Evolutionary conservation across 1,140 invertebrate genomes (phyloP), one percentile per base, ranked within the genome.

Genomic region (Papilio polytes): DNA sequence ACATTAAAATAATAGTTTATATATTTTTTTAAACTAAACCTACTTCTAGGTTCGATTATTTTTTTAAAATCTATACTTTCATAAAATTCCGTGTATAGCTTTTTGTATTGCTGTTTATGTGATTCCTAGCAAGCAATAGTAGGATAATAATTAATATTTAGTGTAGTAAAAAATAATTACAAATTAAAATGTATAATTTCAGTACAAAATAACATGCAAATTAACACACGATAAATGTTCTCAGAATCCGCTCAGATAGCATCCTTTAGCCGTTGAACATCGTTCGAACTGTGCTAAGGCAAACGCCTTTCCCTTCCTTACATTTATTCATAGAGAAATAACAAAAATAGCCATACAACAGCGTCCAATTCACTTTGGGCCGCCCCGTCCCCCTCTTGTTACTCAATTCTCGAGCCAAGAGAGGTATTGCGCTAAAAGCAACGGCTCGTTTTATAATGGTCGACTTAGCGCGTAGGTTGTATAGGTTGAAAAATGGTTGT

Each of bases 321-420:
- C 90, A 93, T 92, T 93, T 93, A 94, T 94, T 93, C 92, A 93
- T 93, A 93, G 91, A 91, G 91, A 94, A 94, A 94, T 94, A 93
- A 91, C 91, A 94, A 94, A 94, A 93, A 94, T 94, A 93, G 85
- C 92, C 91, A 93, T 92, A 92, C 86, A 87, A 86, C 83, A 81
- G 80, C 77, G 46, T 74, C 93, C 91, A 90, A 70, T 78, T 31
- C 81, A 85, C 41, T 31, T 59, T 81, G 91, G 89, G 73, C 90
- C 81, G 72, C 82, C 74, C 72, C 83, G 76, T 80, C 80, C 74
- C 80, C 80, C 78, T 80, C 63, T 70, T 46, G 72, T 59, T 53
- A 77, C 66, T 53, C 22, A 80, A 72, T 56, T 80, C 80, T 63
- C 41, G 36, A 82, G 41, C 22, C 48, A 48, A 66, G 70, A 84